Percentiles rank a stretch among this genome's conserved stretches.
phyloP scores from a whole-genome alignment of 2,888 invertebrate species.

The Anarsia innoxiella region DNA sequence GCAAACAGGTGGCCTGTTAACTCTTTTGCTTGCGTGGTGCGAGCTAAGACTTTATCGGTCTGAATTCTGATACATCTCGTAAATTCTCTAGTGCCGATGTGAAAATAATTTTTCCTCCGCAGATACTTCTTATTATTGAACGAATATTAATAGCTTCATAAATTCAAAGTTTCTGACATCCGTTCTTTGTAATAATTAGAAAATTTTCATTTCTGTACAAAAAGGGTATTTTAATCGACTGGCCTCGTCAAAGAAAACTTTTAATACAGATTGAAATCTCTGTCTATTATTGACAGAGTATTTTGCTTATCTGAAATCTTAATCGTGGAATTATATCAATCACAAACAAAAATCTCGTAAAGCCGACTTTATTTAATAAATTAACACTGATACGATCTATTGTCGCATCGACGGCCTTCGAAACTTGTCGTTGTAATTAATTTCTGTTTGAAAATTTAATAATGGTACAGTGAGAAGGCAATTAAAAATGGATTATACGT shows the following conservation, averaged over 20 bases:
- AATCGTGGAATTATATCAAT: conserved; percentile 43
- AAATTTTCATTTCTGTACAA: conserved; percentile 6
- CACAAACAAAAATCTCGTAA: conserved; percentile 42
- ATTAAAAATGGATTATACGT: conserved; percentile 71
- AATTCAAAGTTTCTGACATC: background rate
- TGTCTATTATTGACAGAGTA: conserved; percentile 24
- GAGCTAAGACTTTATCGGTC: conserved; percentile 5
- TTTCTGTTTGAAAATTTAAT: conserved; percentile 62
- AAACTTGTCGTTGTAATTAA: conserved; percentile 61
- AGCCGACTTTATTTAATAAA: conserved; percentile 53
- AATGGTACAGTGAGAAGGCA: conserved; percentile 51
- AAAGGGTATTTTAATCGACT: conserved; percentile 11
- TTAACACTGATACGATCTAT: conserved; percentile 64
- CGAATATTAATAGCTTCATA: conserved; percentile 2
- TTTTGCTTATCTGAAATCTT: conserved; percentile 30
- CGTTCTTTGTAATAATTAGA: conserved; percentile 1
- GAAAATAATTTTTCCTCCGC: background rate
- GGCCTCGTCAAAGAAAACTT: conserved; percentile 10
- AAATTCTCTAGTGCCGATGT: background rate
- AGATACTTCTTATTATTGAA: conserved; percentile 1
- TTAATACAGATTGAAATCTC: conserved; percentile 26
- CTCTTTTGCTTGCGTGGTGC: conserved; percentile 8
- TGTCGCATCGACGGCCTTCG: conserved; percentile 56
- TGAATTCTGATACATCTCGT: conserved; percentile 1
- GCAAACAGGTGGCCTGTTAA: conserved; percentile 13